Conservation (phyloP, 2,888 invertebrate species). For the Ashinkailepas kermadecensis region DNA sequence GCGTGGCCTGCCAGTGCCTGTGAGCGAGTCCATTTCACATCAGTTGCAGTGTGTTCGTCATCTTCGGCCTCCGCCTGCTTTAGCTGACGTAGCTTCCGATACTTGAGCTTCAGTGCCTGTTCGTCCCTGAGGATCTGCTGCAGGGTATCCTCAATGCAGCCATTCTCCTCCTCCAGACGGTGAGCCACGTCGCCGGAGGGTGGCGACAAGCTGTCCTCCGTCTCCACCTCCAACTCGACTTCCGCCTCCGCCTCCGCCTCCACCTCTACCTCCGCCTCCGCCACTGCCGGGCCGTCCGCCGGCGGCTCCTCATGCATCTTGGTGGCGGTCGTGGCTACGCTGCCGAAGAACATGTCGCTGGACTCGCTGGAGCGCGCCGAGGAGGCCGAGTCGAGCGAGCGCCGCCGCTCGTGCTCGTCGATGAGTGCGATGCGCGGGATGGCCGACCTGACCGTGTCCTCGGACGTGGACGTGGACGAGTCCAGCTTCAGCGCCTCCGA, state of each 20-base stretch:
- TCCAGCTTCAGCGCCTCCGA: neutral
- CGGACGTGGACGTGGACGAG: constrained; percentile 10
- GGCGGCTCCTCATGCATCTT: neutral
- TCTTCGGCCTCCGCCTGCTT: neutral
- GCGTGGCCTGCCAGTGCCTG: neutral
- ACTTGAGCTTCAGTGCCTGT: constrained; percentile 7
- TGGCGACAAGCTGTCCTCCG: neutral
- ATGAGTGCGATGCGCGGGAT: constrained; percentile 12
- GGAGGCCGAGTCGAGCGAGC: constrained; percentile 10
- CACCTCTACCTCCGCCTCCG: neutral
- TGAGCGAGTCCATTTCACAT: neutral
- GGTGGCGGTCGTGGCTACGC: neutral
- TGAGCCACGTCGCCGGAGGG: constrained; percentile 24
- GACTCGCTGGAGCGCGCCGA: constrained; percentile 12
- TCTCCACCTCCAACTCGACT: neutral
- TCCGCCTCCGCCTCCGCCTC: too few relatives aligned
- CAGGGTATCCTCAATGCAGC: constrained; percentile 32
- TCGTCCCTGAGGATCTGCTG: constrained; percentile 26
- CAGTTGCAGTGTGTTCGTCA: neutral
- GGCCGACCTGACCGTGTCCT: neutral
- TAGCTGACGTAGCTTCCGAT: neutral
- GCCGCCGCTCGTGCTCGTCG: constrained; percentile 2
- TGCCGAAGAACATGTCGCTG: constrained; percentile 12
- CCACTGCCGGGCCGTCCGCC: neutral
- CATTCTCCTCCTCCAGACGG: constrained; percentile 28